Evolutionary conservation across 1,140 invertebrate species (phyloP), one percentile per base, ranked within the genome.

Genomic region (Magallana gigas): DNA sequence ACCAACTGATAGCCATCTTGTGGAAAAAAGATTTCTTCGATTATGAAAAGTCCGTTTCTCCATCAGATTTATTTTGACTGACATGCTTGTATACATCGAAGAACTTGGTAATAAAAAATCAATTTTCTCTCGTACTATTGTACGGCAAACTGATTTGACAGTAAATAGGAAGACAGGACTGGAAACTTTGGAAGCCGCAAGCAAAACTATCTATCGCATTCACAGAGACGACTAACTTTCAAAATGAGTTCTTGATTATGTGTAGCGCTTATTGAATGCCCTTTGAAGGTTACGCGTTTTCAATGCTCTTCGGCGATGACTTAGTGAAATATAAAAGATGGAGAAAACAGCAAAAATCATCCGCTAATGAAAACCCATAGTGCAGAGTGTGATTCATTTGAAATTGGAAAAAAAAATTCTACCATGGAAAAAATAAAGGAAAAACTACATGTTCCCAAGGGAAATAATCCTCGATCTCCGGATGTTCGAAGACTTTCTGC

Each of bases 391-490:
- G 36, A 48, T 48, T 48, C 36, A 48, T 48, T 68, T 7, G 14
- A 18, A 23, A 18, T 18, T 68, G 18, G 5, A 18, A 18, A 18
- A 68, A n/a, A 9, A 9, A 6, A 68, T 7, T 7, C 14, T 11
- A 3, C 68, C 23, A 91, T 91, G 91, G 85, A 91, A 29, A 89
- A 88, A 80, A 85, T 91, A 48, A 90, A 90, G 85, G 88, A 89
- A 18, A 91, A 91, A 84, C 76, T 91, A 57, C 89, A 91, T 64
- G 60, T 91, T 8, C 91, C 91, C 23, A 91, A 91, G 60, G 90
- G 88, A 8, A 88, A 91, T 83, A 91, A 88, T 3, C 68, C 68
- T 29, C 68, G 68, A 12, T 90, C 86, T 23, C 90, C 90, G 48
- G 91, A 91, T 57, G 88, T 88, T 16, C 85, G 88, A 4, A 91